These are phyloP conservation scores for Pachyramphus minor DNA, from an alignment of 2,113 vertebrate species.

Conservation along the genomic window DNA sequence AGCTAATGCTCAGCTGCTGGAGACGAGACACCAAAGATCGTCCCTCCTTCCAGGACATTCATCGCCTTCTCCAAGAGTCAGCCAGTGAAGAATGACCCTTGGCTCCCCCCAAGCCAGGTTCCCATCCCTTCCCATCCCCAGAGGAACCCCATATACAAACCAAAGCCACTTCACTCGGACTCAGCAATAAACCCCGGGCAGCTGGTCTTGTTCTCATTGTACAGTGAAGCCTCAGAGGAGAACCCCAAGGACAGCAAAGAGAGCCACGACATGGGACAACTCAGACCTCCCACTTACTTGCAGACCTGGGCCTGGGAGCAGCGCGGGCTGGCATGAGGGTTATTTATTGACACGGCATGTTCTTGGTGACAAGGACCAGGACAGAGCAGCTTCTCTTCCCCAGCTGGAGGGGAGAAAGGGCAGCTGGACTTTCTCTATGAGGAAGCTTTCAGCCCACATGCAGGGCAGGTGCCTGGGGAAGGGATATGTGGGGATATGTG, in stretches of 20 bases:
- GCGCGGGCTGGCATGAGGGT: background rate
- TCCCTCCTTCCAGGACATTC: conserved; percentile 91
- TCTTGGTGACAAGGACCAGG: background rate
- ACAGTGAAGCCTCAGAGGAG: conserved; percentile 53
- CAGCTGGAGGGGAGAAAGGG: rapidly evolving
- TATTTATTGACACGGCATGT: conserved; percentile 63
- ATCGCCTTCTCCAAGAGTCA: conserved; percentile 78
- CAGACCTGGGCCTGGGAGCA: background rate
- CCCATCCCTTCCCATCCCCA: background rate
- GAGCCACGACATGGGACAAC: background rate
- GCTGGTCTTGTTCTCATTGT: conserved; percentile 36
- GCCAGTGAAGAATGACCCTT: conserved; percentile 67
- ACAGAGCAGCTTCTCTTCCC: background rate
- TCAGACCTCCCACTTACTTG: background rate
- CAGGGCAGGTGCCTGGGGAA: background rate
- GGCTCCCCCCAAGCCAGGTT: background rate
- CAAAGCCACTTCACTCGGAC: conserved; percentile 58
- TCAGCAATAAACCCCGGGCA: background rate
- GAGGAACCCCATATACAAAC: background rate
- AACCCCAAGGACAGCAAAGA: background rate
- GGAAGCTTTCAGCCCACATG: rapidly evolving
- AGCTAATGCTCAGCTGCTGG: conserved; percentile 96
- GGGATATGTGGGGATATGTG: background rate
- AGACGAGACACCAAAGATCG: conserved; percentile 91
- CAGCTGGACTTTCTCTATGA: background rate